Base-by-base conservation (phyloP, 2,888 invertebrate genomes). In the Silvanus unidentatus region DNA sequence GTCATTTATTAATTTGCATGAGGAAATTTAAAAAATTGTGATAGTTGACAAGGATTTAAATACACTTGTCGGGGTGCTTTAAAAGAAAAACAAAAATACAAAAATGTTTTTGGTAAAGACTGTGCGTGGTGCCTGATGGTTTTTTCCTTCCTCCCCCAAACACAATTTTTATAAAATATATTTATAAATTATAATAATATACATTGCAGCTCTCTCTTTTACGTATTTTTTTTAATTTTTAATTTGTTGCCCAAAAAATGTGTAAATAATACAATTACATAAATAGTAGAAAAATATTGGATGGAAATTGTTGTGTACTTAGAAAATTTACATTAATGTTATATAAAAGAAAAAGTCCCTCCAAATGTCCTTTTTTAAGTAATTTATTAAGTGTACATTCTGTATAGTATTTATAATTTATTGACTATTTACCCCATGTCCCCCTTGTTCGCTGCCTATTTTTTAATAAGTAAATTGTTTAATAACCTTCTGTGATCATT, bases 401-500 rank as follows among this genome's bases (percentile, higher is more conserved):
- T 69, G 69, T 69, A 69, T 66, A 69, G 68, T 69, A 69, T 69
- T 69, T 69, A 69, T 69, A 22, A 22, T 22, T 22, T 22, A 22
- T 69, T 57, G 50, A 48, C 58, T 57, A 50, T 58, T 55, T n/a
- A n/a, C n/a, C n/a, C n/a, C n/a, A 62, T 62, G 4, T 32, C 32
- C 13, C n/a, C n/a, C 22, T 22, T 22, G 3, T 22, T 22, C 8
- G n/a, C n/a, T 22, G 8, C 3, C 59, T 56, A 61, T 62, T 58
- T 59, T 15, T 58, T 62, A 53, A 62, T 57, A 55, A 50, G 55
- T 59, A 59, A 54, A 47, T 52, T 60, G 58, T 6, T 55, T 62
- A 62, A 59, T 62, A 65, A 68, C 64, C 58, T 66, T 68, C 68
- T 69, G 69, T 69, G 68, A 69, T 68, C 62, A 59, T 66, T 63